Evolutionary conservation across 1,140 invertebrate genomes (phyloP).

Genomic region (Aphaenogaster ashmeadi): DNA sequence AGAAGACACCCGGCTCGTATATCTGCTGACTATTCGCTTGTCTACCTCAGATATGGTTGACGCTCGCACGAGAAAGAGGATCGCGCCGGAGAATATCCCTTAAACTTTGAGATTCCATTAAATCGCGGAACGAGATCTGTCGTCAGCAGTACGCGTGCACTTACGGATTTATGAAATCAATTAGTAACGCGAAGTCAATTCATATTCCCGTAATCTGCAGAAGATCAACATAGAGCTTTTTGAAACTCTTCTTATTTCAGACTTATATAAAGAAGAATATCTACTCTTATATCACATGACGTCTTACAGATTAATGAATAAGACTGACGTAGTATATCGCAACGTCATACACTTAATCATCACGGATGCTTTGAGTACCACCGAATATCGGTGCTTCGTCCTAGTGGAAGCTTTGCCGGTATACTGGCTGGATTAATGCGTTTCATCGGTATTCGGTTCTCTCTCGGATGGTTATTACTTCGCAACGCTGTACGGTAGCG

Average conservation of each 20-base stretch:
- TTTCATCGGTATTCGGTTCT: slow-evolving; percentile 28
- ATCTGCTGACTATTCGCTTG: slow-evolving; percentile 78
- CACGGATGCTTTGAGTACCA: slow-evolving; percentile 11
- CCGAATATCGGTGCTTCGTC: not conserved
- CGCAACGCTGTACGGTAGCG: slow-evolving; percentile 10
- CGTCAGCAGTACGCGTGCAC: slow-evolving; percentile 52
- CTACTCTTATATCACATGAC: not conserved
- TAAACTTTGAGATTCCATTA: slow-evolving; percentile 78
- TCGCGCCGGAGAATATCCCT: slow-evolving; percentile 69
- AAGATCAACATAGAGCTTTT: not conserved
- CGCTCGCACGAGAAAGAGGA: slow-evolving; percentile 48
- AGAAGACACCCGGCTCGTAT: slow-evolving; percentile 70
- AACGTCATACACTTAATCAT: slow-evolving; percentile 26
- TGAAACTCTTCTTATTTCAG: not conserved
- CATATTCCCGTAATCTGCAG: slow-evolving; percentile 6
- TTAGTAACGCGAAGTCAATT: slow-evolving; percentile 53
- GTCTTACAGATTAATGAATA: slow-evolving; percentile 1
- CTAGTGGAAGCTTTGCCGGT: not conserved
- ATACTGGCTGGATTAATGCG: slow-evolving; percentile 12
- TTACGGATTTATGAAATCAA: slow-evolving; percentile 74
- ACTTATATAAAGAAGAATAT: too few relatives aligned
- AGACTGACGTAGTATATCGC: not conserved
- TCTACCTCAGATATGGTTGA: slow-evolving; percentile 76
- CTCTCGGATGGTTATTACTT: slow-evolving; percentile 41
- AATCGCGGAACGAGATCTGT: slow-evolving; percentile 71